Conservation (phyloP, 2,888 invertebrate species). For the Bruchidius siliquastri region DNA sequence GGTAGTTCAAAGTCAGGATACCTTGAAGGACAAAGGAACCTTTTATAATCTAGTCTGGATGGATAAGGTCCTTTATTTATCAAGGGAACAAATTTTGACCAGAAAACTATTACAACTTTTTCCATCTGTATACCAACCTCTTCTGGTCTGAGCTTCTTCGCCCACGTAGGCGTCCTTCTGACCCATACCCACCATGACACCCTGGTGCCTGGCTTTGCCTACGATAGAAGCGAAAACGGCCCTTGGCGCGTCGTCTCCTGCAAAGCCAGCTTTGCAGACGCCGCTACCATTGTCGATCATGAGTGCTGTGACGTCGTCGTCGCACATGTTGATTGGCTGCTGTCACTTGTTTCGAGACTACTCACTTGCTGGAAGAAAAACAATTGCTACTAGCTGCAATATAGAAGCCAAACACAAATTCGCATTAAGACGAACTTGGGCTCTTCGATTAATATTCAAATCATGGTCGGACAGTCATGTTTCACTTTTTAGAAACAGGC, state of each 20-base stretch:
- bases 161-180: constrained; percentile 86
- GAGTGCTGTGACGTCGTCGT: constrained; percentile 88
- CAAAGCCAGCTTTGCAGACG: constrained; percentile 90
- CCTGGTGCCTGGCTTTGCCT: constrained; percentile 79
- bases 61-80: too few species aligned
- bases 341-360: not conserved
- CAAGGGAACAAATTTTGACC: too few species aligned
- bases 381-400: not conserved
- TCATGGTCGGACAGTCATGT: too few species aligned
- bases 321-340: constrained; percentile 69
- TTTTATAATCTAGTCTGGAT: too few species aligned
- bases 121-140: constrained; percentile 47
- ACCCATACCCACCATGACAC: constrained; percentile 86
- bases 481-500: too few species aligned
- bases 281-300: constrained; percentile 88
- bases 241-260: constrained; percentile 83
- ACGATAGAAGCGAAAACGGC: constrained; percentile 86
- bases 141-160: constrained; percentile 63
- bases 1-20: constrained; percentile 84
- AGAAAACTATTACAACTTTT: too few species aligned
- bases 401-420: too few species aligned
- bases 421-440: too few species aligned
- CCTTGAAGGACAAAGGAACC: constrained; percentile 34
- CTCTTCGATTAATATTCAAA: too few species aligned
- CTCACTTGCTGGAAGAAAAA: not conserved